Evolutionary conservation across 2,113 vertebrate genomes (phyloP).

Genomic region (Macroglossus sobrinus): DNA sequence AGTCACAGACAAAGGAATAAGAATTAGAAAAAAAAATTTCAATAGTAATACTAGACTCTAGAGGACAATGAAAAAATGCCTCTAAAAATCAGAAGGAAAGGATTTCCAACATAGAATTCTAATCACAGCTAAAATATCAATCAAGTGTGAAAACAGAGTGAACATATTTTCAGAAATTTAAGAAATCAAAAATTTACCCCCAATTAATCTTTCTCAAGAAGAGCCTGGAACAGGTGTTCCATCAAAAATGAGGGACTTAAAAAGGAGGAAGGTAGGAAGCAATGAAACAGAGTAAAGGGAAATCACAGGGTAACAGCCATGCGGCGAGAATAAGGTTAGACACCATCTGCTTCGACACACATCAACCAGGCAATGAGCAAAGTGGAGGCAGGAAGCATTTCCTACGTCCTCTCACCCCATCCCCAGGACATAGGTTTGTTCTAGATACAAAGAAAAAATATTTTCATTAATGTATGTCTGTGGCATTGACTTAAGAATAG

Average conservation of each 20-base stretch:
- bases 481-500: not conserved
- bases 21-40: not conserved
- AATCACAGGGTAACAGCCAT: not conserved
- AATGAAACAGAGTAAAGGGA: not conserved
- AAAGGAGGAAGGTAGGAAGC: not conserved
- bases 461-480: not conserved
- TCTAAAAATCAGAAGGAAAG: not conserved
- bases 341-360: not conserved
- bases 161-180: not conserved
- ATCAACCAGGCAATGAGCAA: not conserved
- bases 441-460: not conserved
- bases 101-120: not conserved
- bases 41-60: not conserved
- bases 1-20: not conserved
- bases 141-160: not conserved
- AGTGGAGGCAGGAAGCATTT: not conserved
- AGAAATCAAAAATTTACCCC: not conserved
- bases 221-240: not conserved
- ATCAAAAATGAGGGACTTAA: not conserved
- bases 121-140: not conserved
- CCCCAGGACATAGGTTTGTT: not conserved
- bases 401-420: not conserved
- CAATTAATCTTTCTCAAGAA: not conserved
- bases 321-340: not conserved
- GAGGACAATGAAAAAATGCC: not conserved